phyloP scores from a whole-genome alignment of 53 echinoderm and acorn worm species.

The Crossaster papposus region DNA sequence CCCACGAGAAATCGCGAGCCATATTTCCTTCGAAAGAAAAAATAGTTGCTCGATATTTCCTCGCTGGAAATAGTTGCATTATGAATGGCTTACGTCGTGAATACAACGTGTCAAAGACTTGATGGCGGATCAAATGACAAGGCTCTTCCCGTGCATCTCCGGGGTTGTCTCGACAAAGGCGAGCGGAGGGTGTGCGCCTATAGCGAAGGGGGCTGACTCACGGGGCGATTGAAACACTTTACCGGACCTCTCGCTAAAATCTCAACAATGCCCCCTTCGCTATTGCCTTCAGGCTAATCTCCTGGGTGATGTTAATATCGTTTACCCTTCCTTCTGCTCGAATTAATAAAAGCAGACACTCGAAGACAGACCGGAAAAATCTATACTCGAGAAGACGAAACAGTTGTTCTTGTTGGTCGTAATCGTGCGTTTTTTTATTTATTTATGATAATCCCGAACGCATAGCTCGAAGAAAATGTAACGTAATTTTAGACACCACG shows the following conservation, averaged over 20 bases:
- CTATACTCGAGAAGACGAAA: conserved; percentile 55
- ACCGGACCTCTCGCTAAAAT: not conserved
- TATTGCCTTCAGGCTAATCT: conserved; percentile 20
- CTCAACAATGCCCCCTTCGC: conserved; percentile 17
- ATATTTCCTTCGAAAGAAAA: not conserved
- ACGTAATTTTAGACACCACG: conserved; percentile 7
- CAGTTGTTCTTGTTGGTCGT: conserved; percentile 28
- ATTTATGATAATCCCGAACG: not conserved
- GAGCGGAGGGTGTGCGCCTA: conserved; percentile 24
- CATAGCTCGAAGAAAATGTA: not conserved
- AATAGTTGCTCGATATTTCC: conserved; percentile 16
- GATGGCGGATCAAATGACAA: conserved; percentile 12
- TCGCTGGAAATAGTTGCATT: not conserved
- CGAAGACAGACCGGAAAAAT: conserved; percentile 44
- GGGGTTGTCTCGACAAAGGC: conserved; percentile 36
- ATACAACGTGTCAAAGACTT: conserved; percentile 31
- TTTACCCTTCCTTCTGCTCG: conserved; percentile 14
- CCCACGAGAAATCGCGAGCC: not conserved
- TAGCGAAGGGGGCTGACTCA: conserved; percentile 45
- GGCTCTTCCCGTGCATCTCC: not conserved
- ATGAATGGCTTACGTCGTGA: not conserved
- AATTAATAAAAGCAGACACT: conserved; percentile 31
- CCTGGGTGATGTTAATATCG: not conserved
- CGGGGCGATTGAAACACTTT: conserved; percentile 35
- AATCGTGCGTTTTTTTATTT: not conserved